Percentiles rank a stretch among this genome's conserved stretches.
phyloP scores from a whole-genome alignment of 2,797 vertebrate genomes.

The Avahi laniger region DNA sequence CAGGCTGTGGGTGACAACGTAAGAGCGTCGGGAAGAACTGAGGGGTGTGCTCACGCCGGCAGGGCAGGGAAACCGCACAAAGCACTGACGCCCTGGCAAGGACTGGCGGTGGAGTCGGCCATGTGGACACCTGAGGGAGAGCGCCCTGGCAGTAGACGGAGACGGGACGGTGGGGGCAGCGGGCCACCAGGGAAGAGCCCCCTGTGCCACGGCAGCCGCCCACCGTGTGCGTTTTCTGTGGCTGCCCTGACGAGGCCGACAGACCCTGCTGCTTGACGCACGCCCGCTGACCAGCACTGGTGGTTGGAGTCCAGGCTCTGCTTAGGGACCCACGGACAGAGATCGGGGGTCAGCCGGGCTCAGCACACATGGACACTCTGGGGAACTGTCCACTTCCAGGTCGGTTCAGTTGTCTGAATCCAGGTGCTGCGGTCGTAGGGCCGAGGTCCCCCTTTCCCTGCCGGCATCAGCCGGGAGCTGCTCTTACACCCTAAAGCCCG shows the following conservation, averaged over 20 bases:
- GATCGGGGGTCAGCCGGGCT: neutral
- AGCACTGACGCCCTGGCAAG: neutral
- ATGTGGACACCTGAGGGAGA: accelerated
- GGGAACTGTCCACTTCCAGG: no score
- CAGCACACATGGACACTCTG: neutral
- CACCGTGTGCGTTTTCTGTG: neutral
- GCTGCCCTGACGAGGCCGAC: no score
- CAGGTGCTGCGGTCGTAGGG: no score
- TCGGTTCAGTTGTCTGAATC: no score
- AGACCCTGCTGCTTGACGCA: neutral
- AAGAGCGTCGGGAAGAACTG: accelerated
- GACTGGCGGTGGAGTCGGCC: neutral
- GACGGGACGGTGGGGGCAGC: no score
- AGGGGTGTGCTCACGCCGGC: accelerated
- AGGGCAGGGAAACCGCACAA: neutral
- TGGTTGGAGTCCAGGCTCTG: neutral
- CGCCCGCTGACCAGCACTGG: neutral
- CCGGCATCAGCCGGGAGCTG: no score
- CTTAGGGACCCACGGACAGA: no score
- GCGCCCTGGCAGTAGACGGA: no score
- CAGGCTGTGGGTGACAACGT: accelerated
- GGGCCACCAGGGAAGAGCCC: no score
- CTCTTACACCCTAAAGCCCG: no score
- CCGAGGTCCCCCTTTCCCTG: no score
- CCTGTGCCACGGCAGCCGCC: accelerated